phyloP scores from a whole-genome alignment of 2,888 invertebrate species.

The Bhutanitis thaidina region DNA sequence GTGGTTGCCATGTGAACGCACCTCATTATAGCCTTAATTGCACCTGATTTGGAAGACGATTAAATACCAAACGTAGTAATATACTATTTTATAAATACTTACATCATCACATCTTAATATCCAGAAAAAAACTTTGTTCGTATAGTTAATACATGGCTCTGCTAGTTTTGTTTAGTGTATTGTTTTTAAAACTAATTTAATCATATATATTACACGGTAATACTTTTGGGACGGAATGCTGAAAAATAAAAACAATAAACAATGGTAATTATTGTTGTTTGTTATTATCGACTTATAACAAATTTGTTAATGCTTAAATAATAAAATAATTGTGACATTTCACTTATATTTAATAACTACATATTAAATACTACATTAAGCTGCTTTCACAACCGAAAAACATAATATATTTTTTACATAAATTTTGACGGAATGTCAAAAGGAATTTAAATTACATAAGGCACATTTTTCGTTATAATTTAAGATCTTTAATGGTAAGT shows the following conservation, averaged over 20 bases:
- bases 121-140: no score
- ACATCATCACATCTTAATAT: not conserved
- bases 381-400: constrained; percentile 55
- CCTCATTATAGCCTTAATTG: constrained; percentile 17
- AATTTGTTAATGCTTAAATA: constrained; percentile 24
- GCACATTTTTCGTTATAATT: constrained; percentile 30
- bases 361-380: constrained; percentile 30
- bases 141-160: no score
- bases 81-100: not conserved
- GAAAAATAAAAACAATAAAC: constrained; percentile 26
- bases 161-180: not conserved
- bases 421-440: constrained; percentile 17
- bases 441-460: constrained; percentile 27
- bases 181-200: constrained; percentile 21
- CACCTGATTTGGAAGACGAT: constrained; percentile 22
- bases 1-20: constrained; percentile 1
- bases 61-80: no score
- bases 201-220: constrained; percentile 48
- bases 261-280: constrained; percentile 10
- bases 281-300: constrained; percentile 22
- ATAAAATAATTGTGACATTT: constrained; percentile 44
- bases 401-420: constrained; percentile 24
- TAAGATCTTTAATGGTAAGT: constrained; percentile 16
- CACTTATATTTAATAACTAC: constrained; percentile 24
- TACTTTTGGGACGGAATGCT: constrained; percentile 69